Conservation (phyloP, 2,888 invertebrate genomes). For the Polylopha cassiicola region DNA sequence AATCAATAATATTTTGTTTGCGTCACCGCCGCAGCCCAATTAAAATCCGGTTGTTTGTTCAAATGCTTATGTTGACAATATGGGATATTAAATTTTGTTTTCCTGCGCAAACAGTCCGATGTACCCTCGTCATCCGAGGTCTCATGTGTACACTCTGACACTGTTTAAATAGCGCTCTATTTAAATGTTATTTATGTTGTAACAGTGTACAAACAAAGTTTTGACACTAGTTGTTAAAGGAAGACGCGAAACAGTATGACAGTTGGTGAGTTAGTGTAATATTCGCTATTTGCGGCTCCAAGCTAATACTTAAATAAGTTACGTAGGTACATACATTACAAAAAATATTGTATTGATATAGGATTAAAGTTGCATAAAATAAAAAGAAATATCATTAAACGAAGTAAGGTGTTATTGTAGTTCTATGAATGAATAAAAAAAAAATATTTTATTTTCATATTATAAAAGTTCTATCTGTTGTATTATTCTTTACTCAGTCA, state of each 20-base stretch:
- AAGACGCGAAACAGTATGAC: conserved; percentile 16
- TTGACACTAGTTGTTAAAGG: conserved; percentile 8
- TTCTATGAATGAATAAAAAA: too few species aligned
- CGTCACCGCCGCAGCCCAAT: conserved; percentile 10
- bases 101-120: conserved; percentile 41
- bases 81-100: conserved; percentile 58
- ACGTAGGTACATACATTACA: too few species aligned
- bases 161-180: conserved; percentile 42
- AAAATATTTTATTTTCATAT: too few species aligned
- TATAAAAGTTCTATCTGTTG: too few species aligned
- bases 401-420: too few species aligned
- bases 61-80: conserved; percentile 42
- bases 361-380: too few species aligned
- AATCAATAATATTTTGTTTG: conserved; percentile 26
- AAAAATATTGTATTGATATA: too few species aligned
- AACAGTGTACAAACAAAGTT: conserved; percentile 21
- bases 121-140: conserved; percentile 56
- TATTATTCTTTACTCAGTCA: too few species aligned
- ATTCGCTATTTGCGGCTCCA: too few species aligned
- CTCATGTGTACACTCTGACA: conserved; percentile 49
- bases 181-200: conserved; percentile 29
- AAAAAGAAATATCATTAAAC: too few species aligned
- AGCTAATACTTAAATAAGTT: too few species aligned
- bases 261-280: conserved; percentile 16
- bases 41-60: conserved; percentile 23